Conservation (phyloP, 2,113 vertebrate genomes). For the Leuciscus idus region DNA sequence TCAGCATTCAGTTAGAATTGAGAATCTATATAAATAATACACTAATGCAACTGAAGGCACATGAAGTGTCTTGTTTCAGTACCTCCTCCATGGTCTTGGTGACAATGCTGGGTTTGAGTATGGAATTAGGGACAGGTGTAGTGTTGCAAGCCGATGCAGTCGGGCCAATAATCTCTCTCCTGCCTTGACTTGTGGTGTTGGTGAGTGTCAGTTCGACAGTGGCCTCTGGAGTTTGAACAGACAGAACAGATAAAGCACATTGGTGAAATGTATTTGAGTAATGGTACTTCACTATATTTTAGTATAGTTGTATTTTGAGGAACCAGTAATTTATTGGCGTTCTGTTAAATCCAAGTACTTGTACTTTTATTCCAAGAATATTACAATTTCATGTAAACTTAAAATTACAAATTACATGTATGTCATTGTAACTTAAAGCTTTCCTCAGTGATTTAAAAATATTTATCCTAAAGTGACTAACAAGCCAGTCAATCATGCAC, state of each 20-base stretch:
- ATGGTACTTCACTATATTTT: neutral
- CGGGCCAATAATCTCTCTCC: conserved; percentile 72
- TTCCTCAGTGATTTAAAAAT: neutral
- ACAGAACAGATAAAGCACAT: neutral
- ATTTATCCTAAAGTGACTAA: neutral
- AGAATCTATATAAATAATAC: neutral
- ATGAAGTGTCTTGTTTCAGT: conserved; percentile 4
- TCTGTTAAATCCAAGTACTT: neutral
- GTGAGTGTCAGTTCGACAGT: conserved; percentile 85
- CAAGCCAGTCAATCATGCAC: neutral
- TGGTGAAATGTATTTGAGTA: neutral
- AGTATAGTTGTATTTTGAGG: neutral
- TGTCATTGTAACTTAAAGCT: neutral
- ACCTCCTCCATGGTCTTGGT: conserved; percentile 88
- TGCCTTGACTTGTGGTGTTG: conserved; percentile 74
- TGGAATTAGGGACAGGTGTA: conserved; percentile 56
- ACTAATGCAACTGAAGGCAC: neutral
- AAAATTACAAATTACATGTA: neutral
- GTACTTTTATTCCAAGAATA: neutral
- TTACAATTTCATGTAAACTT: neutral
- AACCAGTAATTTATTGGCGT: neutral
- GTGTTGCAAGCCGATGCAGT: conserved; percentile 59
- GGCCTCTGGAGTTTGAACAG: conserved; percentile 81
- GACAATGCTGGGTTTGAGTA: conserved; percentile 68
- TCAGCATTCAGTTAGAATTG: neutral